Evolutionary conservation across 2,888 invertebrate species (phyloP), one percentile per base, ranked within the genome.

Genomic region (Girardia tigrina): DNA sequence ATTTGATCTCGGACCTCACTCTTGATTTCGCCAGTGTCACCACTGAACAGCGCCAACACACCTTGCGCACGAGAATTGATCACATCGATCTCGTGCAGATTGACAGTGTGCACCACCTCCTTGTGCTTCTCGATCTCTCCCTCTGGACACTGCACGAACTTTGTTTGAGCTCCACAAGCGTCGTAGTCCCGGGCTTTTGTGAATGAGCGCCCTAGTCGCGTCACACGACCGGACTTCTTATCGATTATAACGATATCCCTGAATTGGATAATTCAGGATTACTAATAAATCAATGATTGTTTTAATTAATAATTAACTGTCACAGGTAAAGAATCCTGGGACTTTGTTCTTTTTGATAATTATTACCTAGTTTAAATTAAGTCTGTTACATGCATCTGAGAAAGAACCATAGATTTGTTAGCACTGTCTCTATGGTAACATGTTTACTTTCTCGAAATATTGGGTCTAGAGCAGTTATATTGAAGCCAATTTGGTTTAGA

Each of bases 21-120:
- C 81, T 97, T 98, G 42, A 98, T 98, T 85, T 98, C 98, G 0
- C 98, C 98, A 0, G 98, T 99, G 83, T 98, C 98, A n/a, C 92
- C 92, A 42, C 42, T 36, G 85, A 98, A 98, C 0, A 99, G 86
- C 0, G 98, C 97, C 26, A 98, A 85, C 82, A 97, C 98, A 0
- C 98, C 98, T 82, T 98, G 95, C 0, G 95, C 94, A 78, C 98
- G 88, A 69, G 94, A 94, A 83, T 98, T 99, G 82, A 99, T 98
- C 2, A 98, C 98, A 83, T 98, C 98, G 75, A 98, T 93, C 83
- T 99, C 98, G 83, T 99, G 98, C n/a, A 98, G 85, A 0, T 94
- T 94, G 0, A 98, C 97, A 0, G 95, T 98, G 83, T 98, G 97
- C 0, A 95, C 94, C 8, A 87, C 94, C 86, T 97, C 93, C 83